Percentiles rank a stretch among this genome's conserved stretches.
Conservation (phyloP, 2,113 vertebrate genomes). For the Litocranius walleri region DNA sequence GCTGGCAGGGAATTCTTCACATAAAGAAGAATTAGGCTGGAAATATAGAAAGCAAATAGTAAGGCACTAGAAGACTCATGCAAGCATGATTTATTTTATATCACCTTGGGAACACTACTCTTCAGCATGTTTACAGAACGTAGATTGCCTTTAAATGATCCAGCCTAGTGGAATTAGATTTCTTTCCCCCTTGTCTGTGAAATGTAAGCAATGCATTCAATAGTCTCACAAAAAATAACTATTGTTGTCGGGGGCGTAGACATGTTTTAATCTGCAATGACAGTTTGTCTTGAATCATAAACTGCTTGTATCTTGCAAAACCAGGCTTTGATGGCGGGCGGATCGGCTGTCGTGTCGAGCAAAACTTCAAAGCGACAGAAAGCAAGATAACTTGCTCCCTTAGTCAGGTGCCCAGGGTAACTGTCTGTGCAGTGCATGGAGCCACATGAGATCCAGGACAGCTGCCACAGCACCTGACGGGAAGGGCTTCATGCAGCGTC, state of each 20-base stretch:
- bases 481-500: background rate
- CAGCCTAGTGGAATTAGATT: constrained; percentile 37
- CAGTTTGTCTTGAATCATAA: constrained; percentile 56
- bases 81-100: background rate
- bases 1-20: background rate
- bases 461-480: background rate
- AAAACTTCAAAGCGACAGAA: background rate
- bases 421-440: background rate
- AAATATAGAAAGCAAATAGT: constrained; percentile 12
- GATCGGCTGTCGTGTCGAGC: background rate
- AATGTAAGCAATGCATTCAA: constrained; percentile 50
- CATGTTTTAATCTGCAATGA: constrained; percentile 59
- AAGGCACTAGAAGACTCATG: background rate
- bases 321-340: background rate
- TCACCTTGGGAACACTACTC: constrained; percentile 40
- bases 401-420: background rate
- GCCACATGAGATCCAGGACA: background rate
- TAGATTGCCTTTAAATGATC: constrained; percentile 55
- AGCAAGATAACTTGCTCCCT: constrained; percentile 15
- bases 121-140: constrained; percentile 38
- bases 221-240: constrained; percentile 56
- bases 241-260: constrained; percentile 41
- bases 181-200: constrained; percentile 20
- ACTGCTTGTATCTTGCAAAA: background rate
- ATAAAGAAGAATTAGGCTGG: background rate